Base-by-base conservation (phyloP, 2,888 invertebrate species). In the Drosophila neotestacea region DNA sequence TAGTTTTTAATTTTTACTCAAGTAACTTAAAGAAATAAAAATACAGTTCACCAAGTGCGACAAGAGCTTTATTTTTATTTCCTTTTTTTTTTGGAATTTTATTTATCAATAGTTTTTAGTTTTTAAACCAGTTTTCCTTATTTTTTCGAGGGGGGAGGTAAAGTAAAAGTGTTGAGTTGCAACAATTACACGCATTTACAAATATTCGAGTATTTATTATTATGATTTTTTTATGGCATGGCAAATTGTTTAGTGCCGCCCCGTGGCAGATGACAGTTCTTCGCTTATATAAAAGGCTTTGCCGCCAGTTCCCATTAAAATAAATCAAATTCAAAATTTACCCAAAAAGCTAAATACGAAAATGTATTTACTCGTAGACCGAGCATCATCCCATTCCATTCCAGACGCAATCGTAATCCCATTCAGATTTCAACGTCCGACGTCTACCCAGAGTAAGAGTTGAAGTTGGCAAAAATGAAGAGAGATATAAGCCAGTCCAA, bases 111-210 rank as follows among this genome's bases (percentile, higher is more conserved):
- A 39, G 59, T 36, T n/a, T 44, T 60, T 46, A 48, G 59, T 46
- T 60, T 60, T 60, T 63, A 64, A 73, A 78, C 79, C 58, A 64
- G 74, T 77, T 77, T 63, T 13, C 60, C 73, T 67, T 68, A 54
- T n/a, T 61, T 28, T 32, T 42, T 48, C 52, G 54, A 11, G 48
- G 9, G 41, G 27, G 6, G 16, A 9, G 41, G 54, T 2, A 85
- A 83, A 88, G 88, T 88, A 88, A 83, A 85, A 88, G 83, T 83
- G 83, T 79, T 85, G 73, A 73, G 65, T 67, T 70, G 46, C 36
- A 52, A 66, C 85, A 85, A 88, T 88, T 85, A 70, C 73, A 79
- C 76, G 73, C 66, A 59, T 48, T 65, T 64, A 73, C 64, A 48
- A 69, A 81, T 85, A 70, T 76, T 81, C 54, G 30, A 41, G 74